Base-by-base conservation (phyloP, 2,113 vertebrate species). In the Hippocampus barbouri region DNA sequence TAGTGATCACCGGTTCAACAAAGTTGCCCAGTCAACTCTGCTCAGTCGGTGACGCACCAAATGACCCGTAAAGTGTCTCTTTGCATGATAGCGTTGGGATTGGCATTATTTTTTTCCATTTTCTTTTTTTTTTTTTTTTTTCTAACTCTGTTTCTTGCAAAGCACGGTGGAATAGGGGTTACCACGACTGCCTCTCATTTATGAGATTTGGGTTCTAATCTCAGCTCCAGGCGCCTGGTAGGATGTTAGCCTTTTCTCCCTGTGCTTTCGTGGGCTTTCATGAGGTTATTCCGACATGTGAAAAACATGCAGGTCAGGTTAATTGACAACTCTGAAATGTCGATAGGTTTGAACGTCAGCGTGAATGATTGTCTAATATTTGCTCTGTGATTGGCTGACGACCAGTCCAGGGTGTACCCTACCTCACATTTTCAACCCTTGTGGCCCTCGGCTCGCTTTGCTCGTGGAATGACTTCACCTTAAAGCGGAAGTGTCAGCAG, bases 341-440 rank as follows among this genome's bases (percentile, higher is more conserved):
- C 67, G 34, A 7, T 20, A 54, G 7, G 43, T 54, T 8, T 54
- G 18, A 54, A 54, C n/a, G 53, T 9, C 18, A 54, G 20, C 2
- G 5, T 20, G 53, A 54, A n/a, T 54, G 18, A 21, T 14, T 45
- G 43, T 45, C 14, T 54, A 9, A 9, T 54, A 54, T 54, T 20
- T n/a, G 18, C 53, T 20, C 18, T 54, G 51, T 8, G 51, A 54
- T 54, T 21, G 51, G 51, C 51, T 21, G 20, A 20, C 20, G 20
- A 54, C 5, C 51, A 20, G 51, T 54, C 18, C 1, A 7, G 18
- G 51, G 18, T 54, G 7, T n/a, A n/a, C 18, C n/a, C 53, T 75
- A 66, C 43, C 78, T 79, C 82, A 68, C 75, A 47, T 68, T 80
- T 85, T 84, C 70, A 71, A 74, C 78, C 78, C 71, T 70, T 83